Evolutionary conservation across 2,888 invertebrate species (phyloP), one percentile per base, ranked within the genome.

Genomic region (Tenthredo amoena): DNA sequence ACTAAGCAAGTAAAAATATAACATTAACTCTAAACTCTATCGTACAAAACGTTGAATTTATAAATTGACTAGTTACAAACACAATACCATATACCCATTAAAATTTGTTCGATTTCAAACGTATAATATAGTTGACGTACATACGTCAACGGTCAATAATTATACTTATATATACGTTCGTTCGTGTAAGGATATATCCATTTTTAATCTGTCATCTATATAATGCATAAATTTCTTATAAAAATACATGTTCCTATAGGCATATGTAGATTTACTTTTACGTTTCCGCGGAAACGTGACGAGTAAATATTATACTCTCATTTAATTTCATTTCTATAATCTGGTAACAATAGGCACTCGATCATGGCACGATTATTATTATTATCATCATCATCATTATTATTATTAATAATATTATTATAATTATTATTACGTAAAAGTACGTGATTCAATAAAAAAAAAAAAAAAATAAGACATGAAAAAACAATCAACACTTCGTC

Each of bases 31-130:
- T 88, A 87, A 62, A 34, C 43, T 65, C 87, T 87, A 86, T 87
- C 87, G 86, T 90, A 90, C 89, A 90, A 84, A 86, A 86, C 86
- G 86, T 85, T 86, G 84, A 88, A 87, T 87, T 86, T 87, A 88
- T 87, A 86, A 89, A 90, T 91, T 92, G 92, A 92, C 92, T 92
- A 92, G 92, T 92, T 90, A 90, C 88, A 92, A 91, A 91, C 91
- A 90, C 90, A 89, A 90, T 88, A 89, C 89, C 79, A 87, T 87
- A 87, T 87, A 87, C 83, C 85, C 86, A 55, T 87, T 81, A 77
- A 85, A 81, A 81, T 81, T 62, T 31, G 26, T 26, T 81, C 40
- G 40, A 81, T 81, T 81, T 58, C 2, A 34, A 50, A 34, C 26
- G 40, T 71, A 40, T 40, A 10, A 40, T 7, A 72, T 40, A 18